Base-by-base conservation (phyloP, 2,797 vertebrate species). In the Sus cebifrons region DNA sequence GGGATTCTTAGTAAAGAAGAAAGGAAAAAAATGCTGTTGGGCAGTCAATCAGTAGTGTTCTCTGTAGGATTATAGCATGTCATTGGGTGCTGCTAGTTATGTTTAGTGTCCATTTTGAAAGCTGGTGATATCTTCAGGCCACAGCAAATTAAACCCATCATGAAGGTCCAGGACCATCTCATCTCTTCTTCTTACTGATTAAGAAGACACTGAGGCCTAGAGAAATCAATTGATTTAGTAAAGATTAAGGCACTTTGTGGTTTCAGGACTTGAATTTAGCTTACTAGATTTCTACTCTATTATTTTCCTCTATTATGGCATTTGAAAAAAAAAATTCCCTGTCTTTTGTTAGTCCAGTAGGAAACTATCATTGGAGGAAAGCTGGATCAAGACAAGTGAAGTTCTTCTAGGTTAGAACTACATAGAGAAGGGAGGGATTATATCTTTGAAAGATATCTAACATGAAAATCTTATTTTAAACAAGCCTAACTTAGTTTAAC, bases 371-470 rank as follows among this genome's bases (percentile, higher is more conserved):
- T 86, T 12, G 36, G 4, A 60, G 29, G 14, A n/a, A 9, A 74
- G 54, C 27, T 90, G 17, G 58, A 44, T 18, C 21, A 86, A 87
- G 56, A 68, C 6, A 78, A 73, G 56, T 49, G 4, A 86, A 56
- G n/a, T 79, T 92, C 25, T 87, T 81, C 67, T 74, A 29, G n/a
- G 17, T 88, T 67, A 87, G 2, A 44, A 56, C 2, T 67, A 7
- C 54, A 52, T 79, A 85, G 73, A 60, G 49, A 88, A 62, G 73
- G 32, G 70, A 70, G 62, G 77, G 29, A 54, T 77, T 77, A 29
- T 86, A 23, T 64, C 40, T 82, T 91, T 86, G 68, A 91, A 94
- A n/a, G 29, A 44, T 54, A 65, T 21, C 86, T 77, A 36, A 75
- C 36, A 32, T 36, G 49, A 79, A 86, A n/a, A 25, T 64, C 3